Evolutionary conservation across 53 echinoderm and acorn worm genomes (phyloP).

Genomic region (Holothuria scabra): DNA sequence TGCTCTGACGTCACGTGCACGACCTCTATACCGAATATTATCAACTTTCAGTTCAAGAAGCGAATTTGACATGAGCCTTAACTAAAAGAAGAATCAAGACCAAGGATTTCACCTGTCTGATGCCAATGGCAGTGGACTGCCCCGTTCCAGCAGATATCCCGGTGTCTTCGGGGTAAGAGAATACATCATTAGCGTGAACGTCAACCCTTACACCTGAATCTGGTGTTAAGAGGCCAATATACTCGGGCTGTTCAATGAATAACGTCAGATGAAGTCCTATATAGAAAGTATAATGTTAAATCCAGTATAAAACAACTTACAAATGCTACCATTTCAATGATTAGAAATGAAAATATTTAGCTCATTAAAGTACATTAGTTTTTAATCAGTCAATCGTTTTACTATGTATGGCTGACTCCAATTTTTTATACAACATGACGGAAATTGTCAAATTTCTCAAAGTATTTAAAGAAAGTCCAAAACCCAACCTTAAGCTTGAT

Average conservation of each 20-base stretch:
- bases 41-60: no score
- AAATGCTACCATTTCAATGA: no score
- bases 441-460: no score
- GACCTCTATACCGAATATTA: no score
- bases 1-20: no score
- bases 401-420: no score
- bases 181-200: conserved; percentile 39
- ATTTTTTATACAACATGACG: no score
- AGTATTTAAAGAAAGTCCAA: no score
- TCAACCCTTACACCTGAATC: conserved; percentile 79
- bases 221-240: conserved; percentile 82
- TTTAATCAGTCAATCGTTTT: no score
- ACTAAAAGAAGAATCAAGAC: not conserved
- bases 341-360: no score
- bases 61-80: not conserved
- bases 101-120: conserved; percentile 62
- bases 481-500: no score
- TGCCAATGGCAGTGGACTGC: conserved; percentile 70
- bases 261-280: conserved; percentile 88
- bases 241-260: conserved; percentile 92
- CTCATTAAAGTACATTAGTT: no score
- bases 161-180: conserved; percentile 73
- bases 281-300: not conserved
- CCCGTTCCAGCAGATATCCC: conserved; percentile 77
- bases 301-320: not conserved